These are phyloP conservation scores for Acanthochromis polyacanthus DNA, from an alignment of 2,113 vertebrate species.

Conservation along the genomic window DNA sequence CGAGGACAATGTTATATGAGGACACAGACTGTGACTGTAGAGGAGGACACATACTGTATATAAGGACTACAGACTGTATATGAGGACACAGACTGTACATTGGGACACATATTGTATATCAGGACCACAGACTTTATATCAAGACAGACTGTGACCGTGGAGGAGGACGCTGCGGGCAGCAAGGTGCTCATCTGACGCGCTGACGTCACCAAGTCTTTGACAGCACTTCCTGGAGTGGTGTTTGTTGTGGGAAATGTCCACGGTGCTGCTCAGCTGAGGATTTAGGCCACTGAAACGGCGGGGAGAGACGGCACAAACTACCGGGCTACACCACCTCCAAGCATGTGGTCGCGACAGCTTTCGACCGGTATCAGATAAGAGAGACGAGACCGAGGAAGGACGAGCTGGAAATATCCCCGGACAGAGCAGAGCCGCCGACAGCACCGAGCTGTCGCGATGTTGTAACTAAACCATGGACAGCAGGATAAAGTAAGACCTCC, in stretches of 20 bases:
- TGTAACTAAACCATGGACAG: constrained; percentile 89
- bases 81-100: too few species aligned
- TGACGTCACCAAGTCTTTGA: constrained; percentile 82
- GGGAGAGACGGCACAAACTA: constrained; percentile 15
- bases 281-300: constrained; percentile 30
- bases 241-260: constrained; percentile 82
- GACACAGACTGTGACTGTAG: too few species aligned
- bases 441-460: constrained; percentile 87
- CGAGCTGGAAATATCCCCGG: constrained; percentile 39
- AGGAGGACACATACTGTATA: too few species aligned
- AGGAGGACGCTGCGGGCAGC: constrained; percentile 30
- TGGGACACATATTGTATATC: too few species aligned
- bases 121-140: too few species aligned
- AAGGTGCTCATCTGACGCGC: constrained; percentile 66
- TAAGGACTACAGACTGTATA: too few species aligned
- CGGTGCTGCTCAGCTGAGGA: constrained; percentile 46
- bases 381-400: constrained; percentile 32
- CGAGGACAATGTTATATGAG: too few species aligned
- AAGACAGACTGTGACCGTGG: too few species aligned
- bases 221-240: constrained; percentile 85
- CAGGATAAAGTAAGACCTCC: constrained; percentile 89
- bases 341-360: constrained; percentile 59
- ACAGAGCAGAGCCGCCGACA: constrained; percentile 67
- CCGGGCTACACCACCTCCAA: constrained; percentile 14
- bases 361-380: constrained; percentile 49